These are phyloP conservation scores for Zoanthus gigantus DNA, from an alignment of 92 coral and sea anemone genomes.

Conservation along the genomic window DNA sequence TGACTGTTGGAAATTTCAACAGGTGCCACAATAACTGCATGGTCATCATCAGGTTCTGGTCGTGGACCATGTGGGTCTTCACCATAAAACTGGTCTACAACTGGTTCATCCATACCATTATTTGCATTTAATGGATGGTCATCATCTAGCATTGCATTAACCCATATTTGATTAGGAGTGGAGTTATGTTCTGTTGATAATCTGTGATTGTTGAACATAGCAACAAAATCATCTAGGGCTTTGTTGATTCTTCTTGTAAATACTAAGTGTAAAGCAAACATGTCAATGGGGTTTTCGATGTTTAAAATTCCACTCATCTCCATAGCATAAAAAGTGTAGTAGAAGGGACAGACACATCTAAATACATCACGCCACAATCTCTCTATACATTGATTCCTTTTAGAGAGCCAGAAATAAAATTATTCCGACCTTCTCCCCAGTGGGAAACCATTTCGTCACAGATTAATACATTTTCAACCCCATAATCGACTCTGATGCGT, in stretches of 20 bases:
- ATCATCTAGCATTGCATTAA: slow-evolving; percentile 59
- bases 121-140: slow-evolving; percentile 51
- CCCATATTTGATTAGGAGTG: slow-evolving; percentile 64
- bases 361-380: slow-evolving; percentile 55
- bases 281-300: slow-evolving; percentile 10
- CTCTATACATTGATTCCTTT: slow-evolving; percentile 40
- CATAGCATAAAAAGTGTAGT: slow-evolving; percentile 48
- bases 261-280: slow-evolving; percentile 16
- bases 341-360: slow-evolving; percentile 45
- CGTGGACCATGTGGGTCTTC: slow-evolving; percentile 73
- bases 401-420: slow-evolving; percentile 49
- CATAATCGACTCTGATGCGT: slow-evolving; percentile 47
- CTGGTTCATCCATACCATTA: slow-evolving; percentile 26
- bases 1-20: slow-evolving; percentile 45
- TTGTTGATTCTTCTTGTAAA: slow-evolving; percentile 59
- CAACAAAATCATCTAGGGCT: slow-evolving; percentile 53
- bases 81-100: slow-evolving; percentile 61
- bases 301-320: slow-evolving; percentile 9
- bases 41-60: slow-evolving; percentile 58
- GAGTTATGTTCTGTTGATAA: slow-evolving; percentile 53
- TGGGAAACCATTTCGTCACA: slow-evolving; percentile 44
- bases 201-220: slow-evolving; percentile 62
- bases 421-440: slow-evolving; percentile 29
- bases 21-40: slow-evolving; percentile 62
- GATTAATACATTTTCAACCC: slow-evolving; percentile 48